Evolutionary conservation across 2,888 invertebrate genomes (phyloP).

Genomic region (Thecophora atra): DNA sequence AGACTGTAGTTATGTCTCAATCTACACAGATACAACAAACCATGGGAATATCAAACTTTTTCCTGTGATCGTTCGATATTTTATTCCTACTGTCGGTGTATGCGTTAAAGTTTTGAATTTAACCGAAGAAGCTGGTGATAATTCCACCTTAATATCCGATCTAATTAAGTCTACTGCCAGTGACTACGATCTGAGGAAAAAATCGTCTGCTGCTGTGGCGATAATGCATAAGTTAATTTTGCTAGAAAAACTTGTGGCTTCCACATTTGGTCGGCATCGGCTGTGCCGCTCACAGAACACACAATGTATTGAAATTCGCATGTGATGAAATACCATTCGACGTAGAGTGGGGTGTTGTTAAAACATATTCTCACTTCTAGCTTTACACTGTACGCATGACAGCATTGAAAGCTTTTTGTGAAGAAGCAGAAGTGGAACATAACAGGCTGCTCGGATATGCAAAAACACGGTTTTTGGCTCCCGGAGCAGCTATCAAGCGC

Average conservation of each 20-base stretch:
- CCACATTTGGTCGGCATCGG: conserved; percentile 39
- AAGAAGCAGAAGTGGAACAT: conserved; percentile 37
- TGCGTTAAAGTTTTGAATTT: conserved; percentile 38
- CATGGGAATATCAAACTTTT: conserved; percentile 35
- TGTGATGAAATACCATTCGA: conserved; percentile 39
- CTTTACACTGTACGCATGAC: conserved; percentile 37
- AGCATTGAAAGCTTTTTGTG: conserved; percentile 39
- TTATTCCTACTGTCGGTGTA: conserved; percentile 36
- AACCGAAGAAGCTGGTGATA: conserved; percentile 37
- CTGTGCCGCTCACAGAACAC: conserved; percentile 39
- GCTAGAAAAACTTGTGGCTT: conserved; percentile 34
- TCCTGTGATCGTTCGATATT: conserved; percentile 36
- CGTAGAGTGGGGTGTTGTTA: conserved; percentile 38
- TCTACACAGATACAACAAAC: conserved; percentile 38
- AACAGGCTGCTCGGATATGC: conserved; percentile 38
- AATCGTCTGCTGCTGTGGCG: conserved; percentile 33
- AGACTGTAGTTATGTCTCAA: conserved; percentile 35
- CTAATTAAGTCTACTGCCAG: conserved; percentile 19
- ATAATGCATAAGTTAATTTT: conserved; percentile 41
- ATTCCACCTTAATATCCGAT: conserved; percentile 36
- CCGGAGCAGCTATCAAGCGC: conserved; percentile 35
- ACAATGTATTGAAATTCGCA: conserved; percentile 39
- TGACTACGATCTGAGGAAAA: conserved; percentile 33
- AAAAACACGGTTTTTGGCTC: conserved; percentile 40
- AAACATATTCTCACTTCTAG: conserved; percentile 42